Evolutionary conservation across 2,797 vertebrate species (phyloP).

Genomic region (Chloroceryle amazona): DNA sequence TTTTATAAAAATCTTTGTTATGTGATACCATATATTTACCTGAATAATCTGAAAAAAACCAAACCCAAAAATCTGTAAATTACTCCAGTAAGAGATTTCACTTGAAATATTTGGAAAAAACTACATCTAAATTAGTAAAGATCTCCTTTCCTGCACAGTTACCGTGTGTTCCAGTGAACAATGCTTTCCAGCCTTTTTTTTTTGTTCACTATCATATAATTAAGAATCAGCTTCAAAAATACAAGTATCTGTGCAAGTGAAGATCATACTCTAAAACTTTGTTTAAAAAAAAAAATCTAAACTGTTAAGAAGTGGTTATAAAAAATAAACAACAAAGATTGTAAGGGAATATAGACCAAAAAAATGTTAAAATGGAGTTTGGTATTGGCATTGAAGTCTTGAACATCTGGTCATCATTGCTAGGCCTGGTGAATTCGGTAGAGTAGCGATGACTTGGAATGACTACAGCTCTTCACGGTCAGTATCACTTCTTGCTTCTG

Average conservation of each 20-base stretch:
- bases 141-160: constrained; percentile 68
- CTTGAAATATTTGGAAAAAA: constrained; percentile 63
- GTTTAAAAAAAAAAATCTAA: constrained; percentile 44
- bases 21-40: constrained; percentile 71
- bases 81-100: constrained; percentile 70
- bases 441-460: constrained; percentile 74
- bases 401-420: constrained; percentile 70
- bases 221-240: constrained; percentile 72
- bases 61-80: constrained; percentile 44
- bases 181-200: constrained; percentile 54
- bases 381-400: constrained; percentile 80
- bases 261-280: constrained; percentile 62
- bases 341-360: constrained; percentile 70
- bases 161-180: constrained; percentile 78
- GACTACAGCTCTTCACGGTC: constrained; percentile 75
- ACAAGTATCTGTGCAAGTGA: constrained; percentile 78
- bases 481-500: constrained; percentile 60
- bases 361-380: constrained; percentile 78
- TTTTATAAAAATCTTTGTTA: constrained; percentile 75
- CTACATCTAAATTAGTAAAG: constrained; percentile 76
- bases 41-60: constrained; percentile 61
- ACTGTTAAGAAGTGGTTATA: constrained; percentile 84
- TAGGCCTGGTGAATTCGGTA: constrained; percentile 57
- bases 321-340: constrained; percentile 77
- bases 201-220: constrained; percentile 80